These are phyloP conservation scores for Poecilia latipinna DNA, from an alignment of 2,113 vertebrate species.

Conservation along the genomic window DNA sequence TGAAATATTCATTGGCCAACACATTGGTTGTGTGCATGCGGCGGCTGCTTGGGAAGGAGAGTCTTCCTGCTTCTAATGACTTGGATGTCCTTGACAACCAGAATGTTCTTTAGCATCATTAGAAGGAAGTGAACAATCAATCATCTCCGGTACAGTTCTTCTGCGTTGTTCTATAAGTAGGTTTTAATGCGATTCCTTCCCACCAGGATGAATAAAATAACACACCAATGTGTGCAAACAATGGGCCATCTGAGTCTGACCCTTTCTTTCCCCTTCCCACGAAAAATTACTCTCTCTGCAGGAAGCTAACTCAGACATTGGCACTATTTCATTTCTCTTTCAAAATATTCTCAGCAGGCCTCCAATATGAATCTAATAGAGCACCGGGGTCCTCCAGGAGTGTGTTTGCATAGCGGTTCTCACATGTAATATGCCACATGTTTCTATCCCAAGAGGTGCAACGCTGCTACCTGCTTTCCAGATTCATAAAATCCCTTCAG, in stretches of 20 bases:
- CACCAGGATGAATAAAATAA: constrained; percentile 8
- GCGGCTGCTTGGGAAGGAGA: constrained; percentile 14
- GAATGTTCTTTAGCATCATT: neutral
- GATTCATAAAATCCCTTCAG: constrained; percentile 34
- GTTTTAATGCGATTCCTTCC: constrained; percentile 17
- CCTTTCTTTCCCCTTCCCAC: constrained; percentile 57
- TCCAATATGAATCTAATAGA: constrained; percentile 60
- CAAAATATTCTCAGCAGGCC: constrained; percentile 55
- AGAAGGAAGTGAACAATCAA: constrained; percentile 27
- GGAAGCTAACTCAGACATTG: constrained; percentile 47
- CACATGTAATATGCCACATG: constrained; percentile 33
- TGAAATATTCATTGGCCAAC: constrained; percentile 69
- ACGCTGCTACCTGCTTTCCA: constrained; percentile 28
- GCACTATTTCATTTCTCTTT: constrained; percentile 53
- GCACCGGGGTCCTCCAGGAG: constrained; percentile 19
- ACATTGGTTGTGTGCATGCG: constrained; percentile 55
- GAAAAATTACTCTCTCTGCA: constrained; percentile 58
- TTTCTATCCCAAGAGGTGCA: constrained; percentile 17
- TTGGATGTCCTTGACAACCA: neutral
- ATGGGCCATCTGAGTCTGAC: constrained; percentile 53
- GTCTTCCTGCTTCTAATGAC: constrained; percentile 15
- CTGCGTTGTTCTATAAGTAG: constrained; percentile 30
- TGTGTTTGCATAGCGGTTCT: constrained; percentile 31
- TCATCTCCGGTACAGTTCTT: constrained; percentile 14
- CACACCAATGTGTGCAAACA: constrained; percentile 21